These are phyloP conservation scores for Ceyx melanurus DNA, from an alignment of 2,113 vertebrate genomes.

Conservation along the genomic window DNA sequence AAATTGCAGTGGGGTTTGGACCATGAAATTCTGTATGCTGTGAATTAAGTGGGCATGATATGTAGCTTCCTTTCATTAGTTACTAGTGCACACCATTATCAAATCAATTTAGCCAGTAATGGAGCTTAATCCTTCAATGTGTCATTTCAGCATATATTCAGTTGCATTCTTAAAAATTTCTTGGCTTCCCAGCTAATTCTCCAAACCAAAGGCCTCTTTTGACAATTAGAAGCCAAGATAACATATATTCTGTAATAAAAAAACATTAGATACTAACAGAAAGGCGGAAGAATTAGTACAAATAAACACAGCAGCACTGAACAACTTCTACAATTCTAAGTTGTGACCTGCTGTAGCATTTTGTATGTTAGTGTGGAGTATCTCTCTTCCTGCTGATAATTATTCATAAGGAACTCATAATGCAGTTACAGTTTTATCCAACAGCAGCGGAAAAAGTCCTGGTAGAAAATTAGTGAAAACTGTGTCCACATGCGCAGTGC, in stretches of 20 bases:
- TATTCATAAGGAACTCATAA: not conserved
- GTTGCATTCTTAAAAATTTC: not conserved
- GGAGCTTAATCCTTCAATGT: not conserved
- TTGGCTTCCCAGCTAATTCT: not conserved
- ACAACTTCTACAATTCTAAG: not conserved
- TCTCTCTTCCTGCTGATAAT: not conserved
- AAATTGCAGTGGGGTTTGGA: not conserved
- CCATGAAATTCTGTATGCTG: not conserved
- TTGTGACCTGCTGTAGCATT: not conserved
- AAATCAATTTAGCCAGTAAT: not conserved
- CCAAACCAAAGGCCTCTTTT: not conserved
- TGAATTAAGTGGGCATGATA: not conserved
- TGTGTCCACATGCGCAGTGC: accelerated
- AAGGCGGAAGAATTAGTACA: not conserved
- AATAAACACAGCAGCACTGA: not conserved
- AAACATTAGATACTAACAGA: not conserved
- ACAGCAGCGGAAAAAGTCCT: not conserved
- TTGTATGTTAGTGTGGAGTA: not conserved
- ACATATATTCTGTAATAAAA: not conserved
- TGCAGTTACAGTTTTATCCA: not conserved
- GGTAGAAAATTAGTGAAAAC: not conserved
- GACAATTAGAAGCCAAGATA: not conserved
- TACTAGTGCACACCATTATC: not conserved
- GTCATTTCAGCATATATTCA: not conserved
- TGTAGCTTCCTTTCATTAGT: not conserved